Conservation (phyloP, 1,140 invertebrate genomes). For the Drosophila dunni region DNA sequence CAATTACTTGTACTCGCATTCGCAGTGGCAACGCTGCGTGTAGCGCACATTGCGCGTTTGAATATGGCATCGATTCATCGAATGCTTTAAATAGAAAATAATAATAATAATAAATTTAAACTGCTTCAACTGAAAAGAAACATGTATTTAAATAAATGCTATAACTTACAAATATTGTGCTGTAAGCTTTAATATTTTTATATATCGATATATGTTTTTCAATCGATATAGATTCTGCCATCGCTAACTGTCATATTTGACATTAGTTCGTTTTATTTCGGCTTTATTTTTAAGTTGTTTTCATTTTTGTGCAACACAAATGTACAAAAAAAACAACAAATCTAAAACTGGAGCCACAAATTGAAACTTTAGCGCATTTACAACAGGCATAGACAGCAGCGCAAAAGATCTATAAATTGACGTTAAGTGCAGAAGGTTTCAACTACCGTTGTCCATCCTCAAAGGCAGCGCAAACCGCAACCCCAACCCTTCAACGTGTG, state of each 20-base stretch:
- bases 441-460: background rate
- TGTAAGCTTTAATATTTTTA: background rate
- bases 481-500: conserved; percentile 30
- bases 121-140: too few relatives aligned
- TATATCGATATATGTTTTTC: background rate
- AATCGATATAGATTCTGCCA: conserved; percentile 13
- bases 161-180: too few relatives aligned
- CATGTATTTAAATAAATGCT: too few relatives aligned
- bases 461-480: background rate
- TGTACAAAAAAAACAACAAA: conserved; percentile 25
- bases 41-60: background rate
- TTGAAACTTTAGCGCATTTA: conserved; percentile 1
- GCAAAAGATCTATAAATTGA: conserved; percentile 1
- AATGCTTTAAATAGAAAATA: too few relatives aligned
- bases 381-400: conserved; percentile 1
- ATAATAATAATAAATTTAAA: too few relatives aligned
- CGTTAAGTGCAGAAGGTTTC: background rate
- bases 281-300: conserved; percentile 52
- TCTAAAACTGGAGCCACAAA: background rate
- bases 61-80: background rate
- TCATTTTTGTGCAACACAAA: conserved; percentile 36
- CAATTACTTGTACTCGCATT: conserved; percentile 14
- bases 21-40: conserved; percentile 27
- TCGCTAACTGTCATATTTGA: conserved; percentile 48
- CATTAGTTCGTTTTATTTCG: conserved; percentile 47